Percentiles rank a stretch among this genome's conserved stretches.
These are phyloP conservation scores for Zygothrica quintamaculata DNA, from an alignment of 2,888 invertebrate genomes.

Conservation along the genomic window DNA sequence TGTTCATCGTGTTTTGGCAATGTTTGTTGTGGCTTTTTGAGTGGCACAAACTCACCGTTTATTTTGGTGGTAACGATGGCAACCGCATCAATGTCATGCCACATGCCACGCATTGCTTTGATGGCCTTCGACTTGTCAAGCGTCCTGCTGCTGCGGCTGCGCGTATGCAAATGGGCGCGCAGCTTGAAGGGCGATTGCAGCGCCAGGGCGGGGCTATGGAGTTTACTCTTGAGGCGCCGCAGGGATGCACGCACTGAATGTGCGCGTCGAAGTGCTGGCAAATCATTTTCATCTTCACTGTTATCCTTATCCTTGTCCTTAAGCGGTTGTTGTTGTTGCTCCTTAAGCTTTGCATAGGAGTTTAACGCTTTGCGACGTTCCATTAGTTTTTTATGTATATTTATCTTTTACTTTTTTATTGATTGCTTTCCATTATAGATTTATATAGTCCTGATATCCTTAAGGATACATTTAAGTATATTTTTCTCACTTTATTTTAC, in stretches of 20 bases:
- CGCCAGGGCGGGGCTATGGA: constrained; percentile 72
- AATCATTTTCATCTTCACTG: constrained; percentile 28
- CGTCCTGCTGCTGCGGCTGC: constrained; percentile 45
- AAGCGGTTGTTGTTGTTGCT: constrained; percentile 35
- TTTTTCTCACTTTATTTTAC: constrained; percentile 5
- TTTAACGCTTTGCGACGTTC: constrained; percentile 76
- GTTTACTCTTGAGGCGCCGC: constrained; percentile 88
- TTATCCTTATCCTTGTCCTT: constrained; percentile 14
- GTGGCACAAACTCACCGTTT: constrained; percentile 61
- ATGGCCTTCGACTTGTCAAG: constrained; percentile 56
- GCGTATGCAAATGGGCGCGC: constrained; percentile 66
- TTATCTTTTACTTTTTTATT: constrained; percentile 9
- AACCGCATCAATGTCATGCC: constrained; percentile 67
- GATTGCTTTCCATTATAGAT: not conserved
- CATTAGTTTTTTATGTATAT: constrained; percentile 53
- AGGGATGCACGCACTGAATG: constrained; percentile 90
- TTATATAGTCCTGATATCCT: too few species aligned
- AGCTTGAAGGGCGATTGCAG: constrained; percentile 82
- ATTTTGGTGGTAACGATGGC: constrained; percentile 58
- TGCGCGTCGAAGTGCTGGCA: constrained; percentile 86
- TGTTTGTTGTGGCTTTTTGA: constrained; percentile 31
- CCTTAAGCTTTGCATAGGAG: constrained; percentile 73
- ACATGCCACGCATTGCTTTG: constrained; percentile 57
- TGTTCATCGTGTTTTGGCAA: constrained; percentile 16
- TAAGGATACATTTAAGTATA: not conserved